Evolutionary conservation across 2,113 vertebrate genomes (phyloP).

Genomic region (Pseudorasbora parva): DNA sequence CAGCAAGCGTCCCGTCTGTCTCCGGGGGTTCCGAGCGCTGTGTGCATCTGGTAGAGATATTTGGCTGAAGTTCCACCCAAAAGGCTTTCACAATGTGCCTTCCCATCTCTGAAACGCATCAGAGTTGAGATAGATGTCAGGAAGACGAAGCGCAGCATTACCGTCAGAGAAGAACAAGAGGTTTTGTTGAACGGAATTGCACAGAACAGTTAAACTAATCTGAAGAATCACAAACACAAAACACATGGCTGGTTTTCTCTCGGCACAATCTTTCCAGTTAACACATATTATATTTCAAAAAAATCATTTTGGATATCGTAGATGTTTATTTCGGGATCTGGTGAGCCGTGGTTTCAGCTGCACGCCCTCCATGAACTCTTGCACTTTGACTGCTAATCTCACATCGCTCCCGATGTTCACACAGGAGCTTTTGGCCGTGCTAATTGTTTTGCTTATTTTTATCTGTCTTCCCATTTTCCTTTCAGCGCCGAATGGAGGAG

Average conservation of each 20-base stretch:
- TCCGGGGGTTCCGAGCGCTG: neutral
- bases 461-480: conserved; percentile 57
- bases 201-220: neutral
- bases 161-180: neutral
- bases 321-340: conserved; percentile 6
- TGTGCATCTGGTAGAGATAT: conserved; percentile 54
- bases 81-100: conserved; percentile 38
- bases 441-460: conserved; percentile 63
- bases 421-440: conserved; percentile 51
- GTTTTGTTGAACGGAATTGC: neutral
- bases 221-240: conserved; percentile 15
- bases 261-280: neutral
- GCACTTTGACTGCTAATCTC: conserved; percentile 17
- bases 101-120: conserved; percentile 22
- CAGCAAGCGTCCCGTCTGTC: conserved; percentile 5
- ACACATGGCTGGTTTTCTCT: conserved; percentile 5
- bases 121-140: neutral
- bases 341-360: neutral
- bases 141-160: neutral
- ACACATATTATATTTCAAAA: neutral
- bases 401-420: conserved; percentile 46
- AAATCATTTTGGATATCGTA: neutral
- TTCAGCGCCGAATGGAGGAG: conserved; percentile 41
- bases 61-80: conserved; percentile 26
- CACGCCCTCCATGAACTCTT: conserved; percentile 10